Percentiles rank a stretch among this genome's conserved stretches.
These are phyloP conservation scores for Coelopa frigida DNA, from an alignment of 1,140 invertebrate genomes.

Conservation along the genomic window DNA sequence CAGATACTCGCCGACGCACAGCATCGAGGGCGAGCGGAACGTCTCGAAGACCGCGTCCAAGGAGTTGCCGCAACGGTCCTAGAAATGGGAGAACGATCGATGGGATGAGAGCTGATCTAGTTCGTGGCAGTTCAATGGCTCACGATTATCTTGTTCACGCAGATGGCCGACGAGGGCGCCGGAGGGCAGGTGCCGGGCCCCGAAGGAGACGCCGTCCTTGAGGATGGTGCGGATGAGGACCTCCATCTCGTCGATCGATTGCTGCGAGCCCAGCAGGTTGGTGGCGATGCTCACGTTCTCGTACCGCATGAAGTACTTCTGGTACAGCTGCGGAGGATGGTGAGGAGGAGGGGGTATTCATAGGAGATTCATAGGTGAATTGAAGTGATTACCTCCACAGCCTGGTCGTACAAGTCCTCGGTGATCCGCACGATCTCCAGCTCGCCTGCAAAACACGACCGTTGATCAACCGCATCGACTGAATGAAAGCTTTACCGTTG, in stretches of 20 bases:
- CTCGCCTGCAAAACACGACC: constrained; percentile 18
- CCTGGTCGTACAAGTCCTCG: constrained; percentile 13
- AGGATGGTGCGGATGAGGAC: constrained; percentile 49
- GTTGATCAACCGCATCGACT: too few relatives aligned
- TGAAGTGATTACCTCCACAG: constrained; percentile 12
- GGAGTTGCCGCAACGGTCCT: constrained; percentile 39
- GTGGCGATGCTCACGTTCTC: constrained; percentile 49
- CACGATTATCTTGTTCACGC: constrained; percentile 19
- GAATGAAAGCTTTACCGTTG: too few relatives aligned
- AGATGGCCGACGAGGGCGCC: constrained; percentile 52
- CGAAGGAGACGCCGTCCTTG: constrained; percentile 54
- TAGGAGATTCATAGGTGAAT: too few relatives aligned
- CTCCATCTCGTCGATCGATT: constrained; percentile 50
- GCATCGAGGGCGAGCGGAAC: constrained; percentile 47
- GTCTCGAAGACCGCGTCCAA: constrained; percentile 51
- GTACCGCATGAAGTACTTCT: constrained; percentile 49
- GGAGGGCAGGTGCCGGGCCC: constrained; percentile 51
- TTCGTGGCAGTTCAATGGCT: too few relatives aligned
- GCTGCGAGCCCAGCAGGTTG: constrained; percentile 41
- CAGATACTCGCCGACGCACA: constrained; percentile 50
- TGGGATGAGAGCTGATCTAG: neutral
- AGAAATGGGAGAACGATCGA: too few relatives aligned
- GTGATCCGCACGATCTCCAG: constrained; percentile 18
- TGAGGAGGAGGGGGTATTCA: too few relatives aligned
- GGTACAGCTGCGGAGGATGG: constrained; percentile 42